phyloP scores from a whole-genome alignment of 2,113 vertebrate species.

The Rhinolophus sinicus region DNA sequence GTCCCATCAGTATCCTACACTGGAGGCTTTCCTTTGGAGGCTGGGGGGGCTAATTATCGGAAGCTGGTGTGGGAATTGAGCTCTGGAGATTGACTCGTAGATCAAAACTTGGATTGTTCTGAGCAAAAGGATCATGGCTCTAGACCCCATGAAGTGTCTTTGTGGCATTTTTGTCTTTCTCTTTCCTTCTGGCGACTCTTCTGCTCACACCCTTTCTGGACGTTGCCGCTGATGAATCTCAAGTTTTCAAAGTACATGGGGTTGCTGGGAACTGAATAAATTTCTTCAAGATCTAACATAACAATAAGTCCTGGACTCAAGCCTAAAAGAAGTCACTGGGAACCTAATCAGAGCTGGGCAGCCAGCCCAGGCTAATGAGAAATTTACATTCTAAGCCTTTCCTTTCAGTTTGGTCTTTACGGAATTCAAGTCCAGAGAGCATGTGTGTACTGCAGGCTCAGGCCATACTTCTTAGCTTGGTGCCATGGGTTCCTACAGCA shows the following conservation, averaged over 20 bases:
- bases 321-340: conserved; percentile 71
- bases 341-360: conserved; percentile 55
- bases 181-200: not conserved
- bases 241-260: not conserved
- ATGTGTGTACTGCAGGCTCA: not conserved
- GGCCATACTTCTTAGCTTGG: not conserved
- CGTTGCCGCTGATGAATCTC: not conserved
- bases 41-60: conserved; percentile 13
- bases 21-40: not conserved
- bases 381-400: conserved; percentile 60
- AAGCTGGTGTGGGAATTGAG: conserved; percentile 56
- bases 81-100: not conserved
- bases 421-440: not conserved
- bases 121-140: not conserved
- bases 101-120: conserved; percentile 9
- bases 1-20: not conserved
- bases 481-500: not conserved
- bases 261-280: conserved; percentile 44
- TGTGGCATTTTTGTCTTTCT: conserved; percentile 14
- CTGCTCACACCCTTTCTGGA: not conserved
- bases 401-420: not conserved
- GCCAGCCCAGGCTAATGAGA: conserved; percentile 68
- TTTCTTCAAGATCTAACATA: conserved; percentile 57
- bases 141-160: not conserved
- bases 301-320: conserved; percentile 66